Base-by-base conservation (phyloP, 1,140 invertebrate genomes). In the Sinonovacula constricta region DNA sequence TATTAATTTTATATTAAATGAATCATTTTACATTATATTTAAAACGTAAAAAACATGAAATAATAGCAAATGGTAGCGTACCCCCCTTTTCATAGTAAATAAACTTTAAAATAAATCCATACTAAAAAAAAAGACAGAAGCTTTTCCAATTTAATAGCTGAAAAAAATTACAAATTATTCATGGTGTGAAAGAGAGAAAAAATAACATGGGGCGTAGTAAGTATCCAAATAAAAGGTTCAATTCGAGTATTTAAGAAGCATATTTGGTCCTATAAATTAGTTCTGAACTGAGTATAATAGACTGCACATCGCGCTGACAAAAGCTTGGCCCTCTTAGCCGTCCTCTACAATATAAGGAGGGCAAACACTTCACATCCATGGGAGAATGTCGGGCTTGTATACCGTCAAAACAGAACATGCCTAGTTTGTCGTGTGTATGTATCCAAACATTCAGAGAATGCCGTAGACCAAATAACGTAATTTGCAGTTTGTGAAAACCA, bases 391-490 rank as follows among this genome's bases (percentile, higher is more conserved):
- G 18, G 1, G 30, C 18, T 51, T 53, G 49, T 51, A 28, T 18
- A 49, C 26, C 49, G 12, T 14, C 10, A 30, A 3, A 14, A 59
- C 59, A 26, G 34, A 60, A 59, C 34, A 69, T 28, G 39, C 31
- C 33, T 36, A 51, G 54, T 69, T 67, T 62, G 34, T 69, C 56
- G n/a, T 78, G 53, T 78, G 36, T 63, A 33, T 60, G 53, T 57
- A 69, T 45, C 39, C 31, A 68, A 51, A 56, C 30, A 76, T n/a
- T 28, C 12, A 76, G 57, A 67, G 62, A 76, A 76, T 76, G 72
- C 65, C 63, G 67, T 30, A 66, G 59, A 59, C 67, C 34, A 76
- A 76, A 76, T 76, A 65, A 76, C 30, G 54, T 76, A 76, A 67
- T 67, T 70, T 78, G 75, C 49, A 60, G 75, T 63, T 78, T 33